phyloP scores from a whole-genome alignment of 2,888 invertebrate genomes.

The Drosophila histrio region DNA sequence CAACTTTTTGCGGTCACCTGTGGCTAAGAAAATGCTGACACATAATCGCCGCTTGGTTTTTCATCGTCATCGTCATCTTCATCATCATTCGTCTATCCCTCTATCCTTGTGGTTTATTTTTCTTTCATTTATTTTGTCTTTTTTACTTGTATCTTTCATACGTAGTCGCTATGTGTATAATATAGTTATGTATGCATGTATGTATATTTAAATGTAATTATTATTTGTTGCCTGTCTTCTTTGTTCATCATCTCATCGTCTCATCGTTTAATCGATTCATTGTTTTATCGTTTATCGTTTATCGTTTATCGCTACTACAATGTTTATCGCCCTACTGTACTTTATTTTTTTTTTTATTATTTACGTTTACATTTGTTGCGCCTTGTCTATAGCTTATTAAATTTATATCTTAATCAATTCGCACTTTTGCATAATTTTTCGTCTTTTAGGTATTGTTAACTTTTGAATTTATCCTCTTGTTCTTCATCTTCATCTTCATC shows the following conservation, averaged over 20 bases:
- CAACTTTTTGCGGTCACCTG: constrained; percentile 81
- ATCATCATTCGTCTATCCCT: background rate
- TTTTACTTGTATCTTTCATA: constrained; percentile 42
- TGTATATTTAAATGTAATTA: constrained; percentile 73
- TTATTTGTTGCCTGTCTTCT: constrained; percentile 70
- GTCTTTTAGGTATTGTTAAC: constrained; percentile 82
- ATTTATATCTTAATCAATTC: constrained; percentile 78
- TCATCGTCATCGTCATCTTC: background rate
- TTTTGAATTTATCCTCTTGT: constrained; percentile 77
- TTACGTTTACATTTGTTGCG: constrained; percentile 37
- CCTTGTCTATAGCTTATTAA: constrained; percentile 58
- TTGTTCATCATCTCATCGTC: constrained; percentile 26
- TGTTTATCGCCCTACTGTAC: constrained; percentile 64
- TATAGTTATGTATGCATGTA: constrained; percentile 56
- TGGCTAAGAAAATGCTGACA: constrained; percentile 73
- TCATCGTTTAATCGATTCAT: constrained; percentile 33
- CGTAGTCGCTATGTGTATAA: constrained; percentile 77
- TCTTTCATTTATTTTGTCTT: constrained; percentile 5
- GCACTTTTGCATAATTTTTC: constrained; percentile 78
- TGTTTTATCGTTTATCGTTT: constrained; percentile 18
- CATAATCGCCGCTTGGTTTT: constrained; percentile 45
- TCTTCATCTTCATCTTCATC: constrained; percentile 31
- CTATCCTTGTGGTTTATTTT: constrained; percentile 14
- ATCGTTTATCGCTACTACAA: constrained; percentile 67
- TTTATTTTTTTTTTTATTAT: constrained; percentile 32